Base-by-base conservation (phyloP, 64 coral and sea anemone genomes). In the Pachyseris speciosa region DNA sequence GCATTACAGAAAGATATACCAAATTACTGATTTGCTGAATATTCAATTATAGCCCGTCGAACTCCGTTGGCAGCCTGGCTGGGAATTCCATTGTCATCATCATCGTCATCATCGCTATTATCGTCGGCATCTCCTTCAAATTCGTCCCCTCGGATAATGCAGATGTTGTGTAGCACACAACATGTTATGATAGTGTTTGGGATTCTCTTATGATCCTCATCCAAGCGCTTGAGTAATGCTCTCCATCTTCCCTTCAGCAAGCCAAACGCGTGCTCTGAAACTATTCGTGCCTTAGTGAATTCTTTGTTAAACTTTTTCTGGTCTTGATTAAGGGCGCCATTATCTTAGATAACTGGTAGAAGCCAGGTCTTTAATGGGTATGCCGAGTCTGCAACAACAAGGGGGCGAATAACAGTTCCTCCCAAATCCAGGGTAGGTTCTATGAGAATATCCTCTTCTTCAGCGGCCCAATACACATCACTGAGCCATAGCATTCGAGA, bases 351-450 rank as follows among this genome's bases (percentile, higher is more conserved):
- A n/a, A n/a, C n/a, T n/a, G n/a, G n/a, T n/a, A n/a, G n/a, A 76
- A 92, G 81, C 90, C 90, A 92, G 70, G 69, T 92, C 69, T 92
- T 92, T 25, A 92, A 77, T 45, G 59, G 80, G 22, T 86, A 92
- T 20, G 81, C 90, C 7, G 90, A 76, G 69, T 92, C 90, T 65
- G 36, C n/a, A n/a, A n/a, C n/a, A n/a, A n/a, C n/a, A n/a, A n/a
- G n/a, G n/a, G n/a, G n/a, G n/a, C n/a, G n/a, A 34, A 86, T 85
- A 25, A 86, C n/a, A 16, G 57, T 50, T 25, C 83, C 71, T 42
- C 28, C 17, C 5, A 83, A 55, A 71, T 78, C 73, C 53, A n/a
- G 58, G 44, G n/a, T n/a, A n/a, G n/a, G n/a, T n/a, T n/a, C n/a
- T n/a, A n/a, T n/a, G n/a, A n/a, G n/a, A n/a, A n/a, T n/a, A n/a